Conservation (phyloP, 2,797 vertebrate species). For the Onychomys torridus region DNA sequence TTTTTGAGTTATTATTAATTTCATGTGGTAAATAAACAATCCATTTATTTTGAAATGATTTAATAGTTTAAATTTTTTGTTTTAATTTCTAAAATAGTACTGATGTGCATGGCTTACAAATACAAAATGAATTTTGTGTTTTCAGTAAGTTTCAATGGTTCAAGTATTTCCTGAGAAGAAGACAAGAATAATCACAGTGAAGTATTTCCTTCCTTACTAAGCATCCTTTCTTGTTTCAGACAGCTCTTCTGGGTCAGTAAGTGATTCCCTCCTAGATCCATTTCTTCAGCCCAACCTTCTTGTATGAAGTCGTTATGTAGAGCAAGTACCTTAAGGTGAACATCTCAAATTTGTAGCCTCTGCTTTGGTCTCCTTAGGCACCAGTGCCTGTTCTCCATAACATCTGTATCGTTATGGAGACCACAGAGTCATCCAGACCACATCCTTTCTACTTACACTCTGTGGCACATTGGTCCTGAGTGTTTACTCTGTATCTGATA, state of each 20-base stretch:
- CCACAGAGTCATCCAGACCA: not conserved
- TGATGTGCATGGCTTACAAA: not conserved
- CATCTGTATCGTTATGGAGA: not conserved
- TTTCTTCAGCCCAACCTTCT: not conserved
- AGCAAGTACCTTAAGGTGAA: not conserved
- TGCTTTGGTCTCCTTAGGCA: not conserved
- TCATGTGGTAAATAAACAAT: not conserved
- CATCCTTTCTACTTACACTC: not conserved
- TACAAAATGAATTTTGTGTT: not conserved
- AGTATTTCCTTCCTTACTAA: not conserved
- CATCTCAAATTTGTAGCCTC: not conserved
- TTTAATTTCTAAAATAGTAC: not conserved
- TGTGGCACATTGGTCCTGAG: not conserved
- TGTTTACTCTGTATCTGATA: not conserved
- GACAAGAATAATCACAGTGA: not conserved
- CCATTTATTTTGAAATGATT: not conserved
- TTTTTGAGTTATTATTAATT: not conserved
- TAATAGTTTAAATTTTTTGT: not conserved
- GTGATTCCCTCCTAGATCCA: not conserved
- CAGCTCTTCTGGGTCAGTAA: not conserved
- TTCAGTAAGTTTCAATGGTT: not conserved
- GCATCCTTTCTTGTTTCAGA: not conserved
- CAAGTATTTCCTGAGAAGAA: not conserved
- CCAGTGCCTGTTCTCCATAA: not conserved
- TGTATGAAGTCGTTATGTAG: not conserved